Conservation (phyloP, 2,888 invertebrate genomes). For the Cryptus armator region DNA sequence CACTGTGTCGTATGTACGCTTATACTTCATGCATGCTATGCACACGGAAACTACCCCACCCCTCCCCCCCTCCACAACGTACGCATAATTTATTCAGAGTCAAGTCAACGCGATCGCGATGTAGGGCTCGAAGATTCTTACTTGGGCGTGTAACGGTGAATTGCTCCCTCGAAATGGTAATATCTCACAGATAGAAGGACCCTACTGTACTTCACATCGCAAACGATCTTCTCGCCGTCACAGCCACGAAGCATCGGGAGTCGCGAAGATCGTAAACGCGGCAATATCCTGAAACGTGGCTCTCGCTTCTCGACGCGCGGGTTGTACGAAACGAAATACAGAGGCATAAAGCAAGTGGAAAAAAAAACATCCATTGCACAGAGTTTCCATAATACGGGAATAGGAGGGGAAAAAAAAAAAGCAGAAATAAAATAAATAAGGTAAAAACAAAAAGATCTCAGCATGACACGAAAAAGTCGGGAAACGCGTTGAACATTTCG, state of each 20-base stretch:
- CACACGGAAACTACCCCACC: background rate
- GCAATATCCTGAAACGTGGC: conserved; percentile 11
- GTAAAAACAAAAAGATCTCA: background rate
- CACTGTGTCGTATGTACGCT: too few species aligned
- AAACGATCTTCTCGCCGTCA: background rate
- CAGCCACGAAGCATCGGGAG: background rate
- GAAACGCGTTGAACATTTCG: conserved; percentile 7
- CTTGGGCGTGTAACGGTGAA: background rate
- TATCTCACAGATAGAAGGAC: background rate
- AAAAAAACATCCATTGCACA: background rate
- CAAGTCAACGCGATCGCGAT: conserved; percentile 7
- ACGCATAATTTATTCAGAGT: conserved; percentile 16
- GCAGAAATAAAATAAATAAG: background rate
- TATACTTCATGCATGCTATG: background rate
- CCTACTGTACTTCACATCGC: background rate
- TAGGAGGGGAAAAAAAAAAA: background rate
- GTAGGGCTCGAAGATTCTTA: conserved; percentile 7
- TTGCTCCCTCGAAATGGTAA: background rate
- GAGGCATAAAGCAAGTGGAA: background rate
- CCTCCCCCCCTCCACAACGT: background rate
- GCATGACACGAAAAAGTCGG: background rate
- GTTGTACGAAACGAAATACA: background rate
- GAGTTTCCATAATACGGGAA: background rate
- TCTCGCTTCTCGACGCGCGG: background rate
- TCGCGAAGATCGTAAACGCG: conserved; percentile 10